phyloP scores from a whole-genome alignment of 2,113 vertebrate genomes.

The Oreochromis tanganicae region DNA sequence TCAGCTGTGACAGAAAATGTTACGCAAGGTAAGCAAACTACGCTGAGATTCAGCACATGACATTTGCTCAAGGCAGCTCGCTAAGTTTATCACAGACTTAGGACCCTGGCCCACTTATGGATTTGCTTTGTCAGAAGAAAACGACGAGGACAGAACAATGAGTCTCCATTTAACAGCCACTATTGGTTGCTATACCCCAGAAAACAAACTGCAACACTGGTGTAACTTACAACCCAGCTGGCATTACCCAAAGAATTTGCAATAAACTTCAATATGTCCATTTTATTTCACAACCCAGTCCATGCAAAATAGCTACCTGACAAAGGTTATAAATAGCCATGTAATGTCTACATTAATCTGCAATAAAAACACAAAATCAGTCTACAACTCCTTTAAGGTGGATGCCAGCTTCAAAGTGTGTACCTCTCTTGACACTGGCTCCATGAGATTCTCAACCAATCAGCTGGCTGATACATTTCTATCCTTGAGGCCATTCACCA shows the following conservation, averaged over 20 bases:
- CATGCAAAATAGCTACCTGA: background rate
- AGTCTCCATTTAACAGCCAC: background rate
- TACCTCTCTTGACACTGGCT: background rate
- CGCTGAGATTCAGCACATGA: constrained; percentile 13
- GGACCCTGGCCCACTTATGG: background rate
- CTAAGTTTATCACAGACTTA: background rate
- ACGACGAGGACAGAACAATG: background rate
- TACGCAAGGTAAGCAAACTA: constrained; percentile 4
- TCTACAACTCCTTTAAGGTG: background rate
- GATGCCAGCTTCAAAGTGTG: background rate
- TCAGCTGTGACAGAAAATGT: constrained; percentile 7
- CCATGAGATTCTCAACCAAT: background rate
- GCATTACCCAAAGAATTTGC: background rate
- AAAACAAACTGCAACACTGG: background rate
- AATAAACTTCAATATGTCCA: background rate
- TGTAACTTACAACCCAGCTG: background rate
- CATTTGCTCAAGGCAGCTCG: background rate
- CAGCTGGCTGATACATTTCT: background rate
- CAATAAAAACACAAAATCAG: background rate
- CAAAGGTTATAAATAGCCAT: background rate
- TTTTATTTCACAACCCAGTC: background rate
- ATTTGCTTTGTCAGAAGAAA: background rate
- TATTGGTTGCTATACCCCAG: background rate
- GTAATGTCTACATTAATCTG: background rate
- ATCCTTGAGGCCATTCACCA: background rate